Conservation (phyloP, 2,888 invertebrate species). For the Lycocerus yunnanus region DNA sequence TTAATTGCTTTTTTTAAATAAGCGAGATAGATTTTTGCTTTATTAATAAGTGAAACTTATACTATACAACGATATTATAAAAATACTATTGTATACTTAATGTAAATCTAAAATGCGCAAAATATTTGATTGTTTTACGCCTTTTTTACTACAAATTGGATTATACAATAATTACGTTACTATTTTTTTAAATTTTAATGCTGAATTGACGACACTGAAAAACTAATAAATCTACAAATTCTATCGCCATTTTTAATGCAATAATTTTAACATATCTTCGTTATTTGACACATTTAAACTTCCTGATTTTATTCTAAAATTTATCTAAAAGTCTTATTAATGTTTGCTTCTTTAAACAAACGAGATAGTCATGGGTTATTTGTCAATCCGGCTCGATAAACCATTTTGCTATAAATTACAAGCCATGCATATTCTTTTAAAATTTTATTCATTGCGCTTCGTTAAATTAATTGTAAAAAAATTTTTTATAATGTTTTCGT, state of each 20-base stretch:
- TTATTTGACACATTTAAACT: slow-evolving; percentile 3
- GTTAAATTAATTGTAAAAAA: not conserved
- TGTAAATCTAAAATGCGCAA: slow-evolving; percentile 23
- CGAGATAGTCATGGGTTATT: not conserved
- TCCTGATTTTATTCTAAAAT: not conserved
- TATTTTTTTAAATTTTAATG: not conserved
- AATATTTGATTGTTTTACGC: slow-evolving; percentile 37
- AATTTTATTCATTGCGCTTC: not conserved
- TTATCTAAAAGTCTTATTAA: not conserved
- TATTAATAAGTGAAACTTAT: slow-evolving; percentile 27
- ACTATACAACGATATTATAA: slow-evolving; percentile 23
- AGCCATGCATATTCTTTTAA: not conserved
- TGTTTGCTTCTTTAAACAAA: not conserved
- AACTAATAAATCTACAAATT: not conserved
- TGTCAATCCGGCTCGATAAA: not conserved
- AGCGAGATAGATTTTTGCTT: slow-evolving; percentile 18
- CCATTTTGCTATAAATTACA: not conserved
- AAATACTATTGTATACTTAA: slow-evolving; percentile 21
- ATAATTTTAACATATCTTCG: not conserved
- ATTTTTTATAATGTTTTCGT: slow-evolving; percentile 9
- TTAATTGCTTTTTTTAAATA: not conserved
- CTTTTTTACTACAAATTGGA: slow-evolving; percentile 22
- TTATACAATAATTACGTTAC: not conserved
- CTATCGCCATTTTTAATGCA: not conserved
- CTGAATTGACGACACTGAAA: not conserved